Evolutionary conservation across 2,888 invertebrate species (phyloP).

Genomic region (Baccha elongata): DNA sequence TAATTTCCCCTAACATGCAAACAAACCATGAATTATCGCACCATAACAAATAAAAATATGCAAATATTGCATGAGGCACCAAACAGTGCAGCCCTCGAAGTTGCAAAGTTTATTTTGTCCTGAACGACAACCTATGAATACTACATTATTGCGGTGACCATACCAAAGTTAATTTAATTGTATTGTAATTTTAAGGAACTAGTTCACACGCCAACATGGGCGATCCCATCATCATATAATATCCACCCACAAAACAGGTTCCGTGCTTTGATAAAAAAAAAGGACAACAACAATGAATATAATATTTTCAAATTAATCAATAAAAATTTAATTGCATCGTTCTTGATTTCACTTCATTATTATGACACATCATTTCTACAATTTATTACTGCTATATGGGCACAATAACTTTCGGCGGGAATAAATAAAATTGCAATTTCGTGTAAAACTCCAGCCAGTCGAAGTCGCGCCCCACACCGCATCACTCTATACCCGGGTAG

Average conservation of each 20-base stretch:
- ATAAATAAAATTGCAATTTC: conserved; percentile 31
- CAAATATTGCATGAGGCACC: conserved; percentile 53
- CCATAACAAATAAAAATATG: conserved; percentile 65
- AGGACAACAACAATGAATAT: conserved; percentile 9
- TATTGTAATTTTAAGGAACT: conserved; percentile 26
- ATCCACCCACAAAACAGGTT: not conserved
- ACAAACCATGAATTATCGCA: conserved; percentile 67
- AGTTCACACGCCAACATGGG: conserved; percentile 33
- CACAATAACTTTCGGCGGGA: conserved; percentile 19
- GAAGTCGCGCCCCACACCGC: not conserved
- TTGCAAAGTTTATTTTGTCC: not conserved
- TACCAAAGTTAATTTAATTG: not conserved
- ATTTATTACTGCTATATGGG: conserved; percentile 24
- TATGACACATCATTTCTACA: conserved; percentile 50
- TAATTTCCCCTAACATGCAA: conserved; percentile 55
- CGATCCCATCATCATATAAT: not conserved
- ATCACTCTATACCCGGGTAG: not conserved
- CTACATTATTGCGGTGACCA: conserved; percentile 1
- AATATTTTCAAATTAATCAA: conserved; percentile 63
- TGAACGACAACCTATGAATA: not conserved
- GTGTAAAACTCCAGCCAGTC: not conserved
- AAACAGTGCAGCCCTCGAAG: conserved; percentile 1
- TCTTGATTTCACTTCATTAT: conserved; percentile 51
- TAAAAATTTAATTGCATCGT: conserved; percentile 58
- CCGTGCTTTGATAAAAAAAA: not conserved